Evolutionary conservation across 2,888 invertebrate genomes (phyloP).

Genomic region (Muscina levida): DNA sequence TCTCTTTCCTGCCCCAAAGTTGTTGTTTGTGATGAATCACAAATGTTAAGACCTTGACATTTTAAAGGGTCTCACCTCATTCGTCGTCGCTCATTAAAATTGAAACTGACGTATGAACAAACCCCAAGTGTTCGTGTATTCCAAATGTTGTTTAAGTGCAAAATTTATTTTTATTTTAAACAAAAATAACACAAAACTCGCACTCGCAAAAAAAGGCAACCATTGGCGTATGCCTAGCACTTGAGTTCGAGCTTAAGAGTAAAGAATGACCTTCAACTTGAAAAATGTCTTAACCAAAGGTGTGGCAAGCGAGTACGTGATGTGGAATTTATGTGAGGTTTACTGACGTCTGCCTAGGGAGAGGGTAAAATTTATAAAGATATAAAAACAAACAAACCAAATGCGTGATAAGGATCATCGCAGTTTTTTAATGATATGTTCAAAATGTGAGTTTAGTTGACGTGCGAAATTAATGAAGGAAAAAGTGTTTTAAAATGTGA

Average conservation of each 20-base stretch:
- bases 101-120: not conserved
- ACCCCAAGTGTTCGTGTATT: not conserved
- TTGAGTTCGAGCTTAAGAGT: not conserved
- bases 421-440: no score
- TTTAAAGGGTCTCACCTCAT: conserved; percentile 26
- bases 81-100: conserved; percentile 43
- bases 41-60: conserved; percentile 47
- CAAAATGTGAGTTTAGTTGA: no score
- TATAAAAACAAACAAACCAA: no score
- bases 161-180: conserved; percentile 41
- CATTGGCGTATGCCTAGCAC: not conserved
- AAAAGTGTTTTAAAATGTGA: no score
- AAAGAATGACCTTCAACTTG: conserved; percentile 57
- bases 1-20: not conserved
- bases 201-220: conserved; percentile 1
- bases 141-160: conserved; percentile 35
- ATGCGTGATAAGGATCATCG: no score
- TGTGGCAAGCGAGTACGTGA: conserved; percentile 15
- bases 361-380: not conserved
- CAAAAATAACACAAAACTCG: conserved; percentile 1
- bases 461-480: no score
- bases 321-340: not conserved
- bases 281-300: conserved; percentile 41
- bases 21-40: conserved; percentile 12
- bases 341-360: no score